These are phyloP conservation scores for Petrolisthes manimaculis DNA, from an alignment of 2,888 invertebrate genomes.

Conservation along the genomic window DNA sequence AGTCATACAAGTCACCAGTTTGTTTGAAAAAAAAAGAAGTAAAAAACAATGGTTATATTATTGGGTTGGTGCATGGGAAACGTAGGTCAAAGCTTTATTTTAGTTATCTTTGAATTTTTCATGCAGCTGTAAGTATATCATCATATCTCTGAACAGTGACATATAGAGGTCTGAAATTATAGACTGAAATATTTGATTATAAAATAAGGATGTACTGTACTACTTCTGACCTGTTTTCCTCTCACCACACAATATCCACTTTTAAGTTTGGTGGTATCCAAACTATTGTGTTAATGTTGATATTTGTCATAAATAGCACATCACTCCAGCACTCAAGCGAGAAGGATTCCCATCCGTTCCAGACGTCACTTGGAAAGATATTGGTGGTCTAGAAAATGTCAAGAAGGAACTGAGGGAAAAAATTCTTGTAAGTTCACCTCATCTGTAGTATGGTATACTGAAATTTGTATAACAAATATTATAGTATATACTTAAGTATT, in stretches of 20 bases:
- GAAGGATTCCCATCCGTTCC: slow-evolving; percentile 99
- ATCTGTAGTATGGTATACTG: too few species aligned
- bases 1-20: too few species aligned
- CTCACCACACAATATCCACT: too few species aligned
- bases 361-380: slow-evolving; percentile 95
- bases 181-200: neutral
- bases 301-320: slow-evolving; percentile 75
- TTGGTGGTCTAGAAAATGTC: slow-evolving; percentile 90
- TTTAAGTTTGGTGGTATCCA: too few species aligned
- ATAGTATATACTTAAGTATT: too few species aligned
- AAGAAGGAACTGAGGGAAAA: slow-evolving; percentile 67
- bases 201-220: neutral
- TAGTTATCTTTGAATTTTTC: neutral
- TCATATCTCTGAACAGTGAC: neutral
- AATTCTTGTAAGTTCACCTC: slow-evolving; percentile 49
- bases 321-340: slow-evolving; percentile 93
- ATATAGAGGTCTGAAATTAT: neutral
- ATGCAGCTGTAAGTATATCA: neutral
- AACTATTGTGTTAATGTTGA: too few species aligned
- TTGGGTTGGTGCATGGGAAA: too few species aligned
- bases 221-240: neutral
- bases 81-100: neutral
- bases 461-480: too few species aligned
- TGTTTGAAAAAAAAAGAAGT: too few species aligned
- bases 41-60: too few species aligned